Evolutionary conservation across 2,888 invertebrate species (phyloP).

Genomic region (Tetragonula carbonaria): DNA sequence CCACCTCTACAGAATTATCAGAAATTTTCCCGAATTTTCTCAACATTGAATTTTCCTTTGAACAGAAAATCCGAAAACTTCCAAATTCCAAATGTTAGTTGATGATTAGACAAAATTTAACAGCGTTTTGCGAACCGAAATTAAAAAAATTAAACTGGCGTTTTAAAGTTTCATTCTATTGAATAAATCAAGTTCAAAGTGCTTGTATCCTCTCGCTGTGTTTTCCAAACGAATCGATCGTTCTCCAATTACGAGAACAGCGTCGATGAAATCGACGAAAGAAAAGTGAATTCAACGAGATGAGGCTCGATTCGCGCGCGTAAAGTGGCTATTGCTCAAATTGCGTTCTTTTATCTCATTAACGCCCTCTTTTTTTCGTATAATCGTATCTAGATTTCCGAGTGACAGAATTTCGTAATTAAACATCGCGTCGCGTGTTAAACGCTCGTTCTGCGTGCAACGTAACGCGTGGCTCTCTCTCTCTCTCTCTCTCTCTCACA

Average conservation of each 20-base stretch:
- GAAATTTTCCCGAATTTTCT: no score
- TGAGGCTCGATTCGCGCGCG: not conserved
- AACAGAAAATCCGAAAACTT: no score
- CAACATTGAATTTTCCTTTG: no score
- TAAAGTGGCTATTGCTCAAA: no score
- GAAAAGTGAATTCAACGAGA: not conserved
- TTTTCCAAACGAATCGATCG: not conserved
- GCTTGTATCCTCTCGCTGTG: not conserved
- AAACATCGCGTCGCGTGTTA: constrained; percentile 16
- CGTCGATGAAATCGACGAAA: not conserved
- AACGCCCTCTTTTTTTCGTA: not conserved
- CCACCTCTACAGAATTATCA: no score
- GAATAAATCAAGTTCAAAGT: no score
- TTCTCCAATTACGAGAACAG: not conserved
- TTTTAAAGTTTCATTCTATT: no score
- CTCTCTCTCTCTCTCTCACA: not conserved
- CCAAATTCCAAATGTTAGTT: no score
- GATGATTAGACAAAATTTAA: no score
- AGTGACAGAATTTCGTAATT: constrained; percentile 30
- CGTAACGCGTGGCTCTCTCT: not conserved
- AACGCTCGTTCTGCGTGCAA: not conserved
- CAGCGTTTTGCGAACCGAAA: no score
- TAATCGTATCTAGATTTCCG: not conserved
- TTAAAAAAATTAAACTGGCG: no score
- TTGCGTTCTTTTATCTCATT: not conserved